Conservation (phyloP, 2,888 invertebrate species). For the Drosophila dives region DNA sequence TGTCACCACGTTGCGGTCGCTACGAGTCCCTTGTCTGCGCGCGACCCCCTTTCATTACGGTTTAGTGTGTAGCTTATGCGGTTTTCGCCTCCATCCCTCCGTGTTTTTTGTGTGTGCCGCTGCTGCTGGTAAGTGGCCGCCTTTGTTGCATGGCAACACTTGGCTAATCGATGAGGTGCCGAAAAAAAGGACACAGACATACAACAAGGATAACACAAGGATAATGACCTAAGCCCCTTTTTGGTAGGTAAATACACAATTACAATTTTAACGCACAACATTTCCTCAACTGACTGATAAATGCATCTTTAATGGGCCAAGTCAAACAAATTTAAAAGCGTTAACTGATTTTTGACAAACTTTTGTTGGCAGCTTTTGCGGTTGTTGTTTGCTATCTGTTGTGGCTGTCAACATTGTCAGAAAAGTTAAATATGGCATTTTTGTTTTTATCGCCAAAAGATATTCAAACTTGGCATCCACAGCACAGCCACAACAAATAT, state of each 20-base stretch:
- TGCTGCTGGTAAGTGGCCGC: slow-evolving; percentile 69
- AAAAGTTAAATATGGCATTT: slow-evolving; percentile 59
- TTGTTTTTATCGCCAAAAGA: slow-evolving; percentile 50
- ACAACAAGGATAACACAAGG: slow-evolving; percentile 77
- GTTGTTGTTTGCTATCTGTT: slow-evolving; percentile 9
- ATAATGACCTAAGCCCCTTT: slow-evolving; percentile 68
- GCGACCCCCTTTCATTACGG: slow-evolving; percentile 1
- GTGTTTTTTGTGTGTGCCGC: slow-evolving; percentile 48
- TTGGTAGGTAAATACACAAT: slow-evolving; percentile 50
- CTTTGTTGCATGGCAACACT: slow-evolving; percentile 79
- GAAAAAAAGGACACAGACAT: slow-evolving; percentile 56
- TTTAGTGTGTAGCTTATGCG: slow-evolving; percentile 51
- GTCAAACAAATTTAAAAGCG: slow-evolving; percentile 35
- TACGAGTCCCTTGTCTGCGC: slow-evolving; percentile 18
- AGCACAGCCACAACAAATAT: slow-evolving; percentile 12
- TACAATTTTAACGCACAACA: slow-evolving; percentile 13
- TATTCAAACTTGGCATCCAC: slow-evolving; percentile 46
- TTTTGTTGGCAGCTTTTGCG: slow-evolving; percentile 41
- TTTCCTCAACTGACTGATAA: slow-evolving; percentile 43
- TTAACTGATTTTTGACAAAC: slow-evolving; percentile 55
- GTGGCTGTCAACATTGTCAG: slow-evolving; percentile 53
- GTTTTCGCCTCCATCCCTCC: slow-evolving; percentile 40
- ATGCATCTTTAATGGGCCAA: slow-evolving; percentile 49
- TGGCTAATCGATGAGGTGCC: slow-evolving; percentile 82
- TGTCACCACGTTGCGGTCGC: slow-evolving; percentile 60